Evolutionary conservation across 2,113 vertebrate species (phyloP).

Genomic region (Oreochromis tanganicae): DNA sequence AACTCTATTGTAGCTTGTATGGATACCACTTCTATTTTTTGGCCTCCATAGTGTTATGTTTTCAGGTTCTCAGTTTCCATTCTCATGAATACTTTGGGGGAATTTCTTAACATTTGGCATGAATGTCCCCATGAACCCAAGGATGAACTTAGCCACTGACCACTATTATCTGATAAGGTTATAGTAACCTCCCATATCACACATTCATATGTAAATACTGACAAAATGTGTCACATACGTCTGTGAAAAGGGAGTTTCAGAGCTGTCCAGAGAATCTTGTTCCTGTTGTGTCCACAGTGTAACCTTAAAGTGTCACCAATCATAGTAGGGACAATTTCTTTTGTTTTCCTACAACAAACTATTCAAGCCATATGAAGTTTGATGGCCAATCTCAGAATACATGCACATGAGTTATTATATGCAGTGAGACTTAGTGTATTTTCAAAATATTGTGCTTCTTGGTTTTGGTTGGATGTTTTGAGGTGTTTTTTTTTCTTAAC

Average conservation of each 20-base stretch:
- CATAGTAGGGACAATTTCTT: not conserved
- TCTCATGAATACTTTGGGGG: not conserved
- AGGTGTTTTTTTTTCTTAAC: accelerated
- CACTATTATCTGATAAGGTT: not conserved
- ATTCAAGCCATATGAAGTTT: not conserved
- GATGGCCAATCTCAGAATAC: not conserved
- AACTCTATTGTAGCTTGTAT: not conserved
- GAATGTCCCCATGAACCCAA: not conserved
- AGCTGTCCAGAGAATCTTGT: not conserved
- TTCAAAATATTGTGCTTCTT: not conserved
- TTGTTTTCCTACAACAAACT: not conserved
- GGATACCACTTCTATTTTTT: not conserved
- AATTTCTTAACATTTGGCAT: not conserved
- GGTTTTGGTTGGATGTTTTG: not conserved
- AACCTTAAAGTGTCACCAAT: not conserved
- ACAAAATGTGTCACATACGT: not conserved
- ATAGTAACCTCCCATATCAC: not conserved
- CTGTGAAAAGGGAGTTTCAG: not conserved
- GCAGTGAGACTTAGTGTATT: not conserved
- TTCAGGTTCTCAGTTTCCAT: not conserved
- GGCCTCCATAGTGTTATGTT: not conserved
- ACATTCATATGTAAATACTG: not conserved
- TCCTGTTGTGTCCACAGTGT: not conserved
- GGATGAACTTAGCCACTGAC: not conserved
- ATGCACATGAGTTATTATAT: not conserved